Conservation (phyloP, 2,797 vertebrate species). For the Karalla daura region DNA sequence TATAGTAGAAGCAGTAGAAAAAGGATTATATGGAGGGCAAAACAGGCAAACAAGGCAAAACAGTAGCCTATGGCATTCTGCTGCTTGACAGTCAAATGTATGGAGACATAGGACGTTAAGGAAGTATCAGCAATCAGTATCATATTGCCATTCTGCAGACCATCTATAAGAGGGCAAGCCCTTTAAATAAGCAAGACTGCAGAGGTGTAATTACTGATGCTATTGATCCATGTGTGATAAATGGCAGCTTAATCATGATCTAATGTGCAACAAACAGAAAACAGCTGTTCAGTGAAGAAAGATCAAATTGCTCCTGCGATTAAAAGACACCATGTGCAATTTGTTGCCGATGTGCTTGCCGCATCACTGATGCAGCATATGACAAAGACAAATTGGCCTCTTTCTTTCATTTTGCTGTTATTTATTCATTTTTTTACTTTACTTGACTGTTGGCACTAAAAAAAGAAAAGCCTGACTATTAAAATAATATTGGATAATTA, state of each 20-base stretch:
- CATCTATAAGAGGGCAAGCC: constrained; percentile 22
- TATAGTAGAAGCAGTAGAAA: constrained; percentile 18
- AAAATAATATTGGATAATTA: constrained; percentile 7
- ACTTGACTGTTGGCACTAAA: neutral
- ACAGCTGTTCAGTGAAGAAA: constrained; percentile 62
- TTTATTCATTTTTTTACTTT: neutral
- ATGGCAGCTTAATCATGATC: constrained; percentile 53
- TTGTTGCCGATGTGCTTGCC: constrained; percentile 21
- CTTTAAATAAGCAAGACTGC: constrained; percentile 50
- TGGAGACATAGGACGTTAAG: constrained; percentile 56
- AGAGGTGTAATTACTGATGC: constrained; percentile 68
- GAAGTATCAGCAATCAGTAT: constrained; percentile 35
- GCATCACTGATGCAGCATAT: neutral
- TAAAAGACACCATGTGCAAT: constrained; percentile 32
- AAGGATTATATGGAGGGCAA: constrained; percentile 1
- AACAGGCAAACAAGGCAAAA: constrained; percentile 14
- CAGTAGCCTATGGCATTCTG: constrained; percentile 25
- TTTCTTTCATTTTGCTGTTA: neutral
- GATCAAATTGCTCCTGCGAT: constrained; percentile 49
- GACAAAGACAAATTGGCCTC: neutral
- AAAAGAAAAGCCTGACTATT: neutral
- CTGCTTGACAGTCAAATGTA: constrained; percentile 28
- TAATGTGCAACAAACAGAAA: constrained; percentile 62
- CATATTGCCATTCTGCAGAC: constrained; percentile 54
- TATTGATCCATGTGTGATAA: constrained; percentile 74